A percentile compares a stretch with the other conserved stretches of the same genome.
phyloP scores from a whole-genome alignment of 2,797 vertebrate species.

The Sebastes kiyomatsui region DNA sequence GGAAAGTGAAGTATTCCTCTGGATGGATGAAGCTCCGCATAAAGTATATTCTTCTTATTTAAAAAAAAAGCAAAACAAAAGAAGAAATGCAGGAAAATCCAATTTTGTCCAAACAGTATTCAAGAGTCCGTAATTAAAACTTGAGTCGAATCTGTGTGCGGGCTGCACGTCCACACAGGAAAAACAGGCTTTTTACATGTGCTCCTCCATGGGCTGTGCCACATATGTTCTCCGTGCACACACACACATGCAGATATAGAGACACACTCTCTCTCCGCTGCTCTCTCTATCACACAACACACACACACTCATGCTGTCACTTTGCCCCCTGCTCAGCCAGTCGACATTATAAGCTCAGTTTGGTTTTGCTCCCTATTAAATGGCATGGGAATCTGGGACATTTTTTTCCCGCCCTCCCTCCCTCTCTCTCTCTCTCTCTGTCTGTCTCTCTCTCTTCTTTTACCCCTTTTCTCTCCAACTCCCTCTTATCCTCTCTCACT shows the following conservation, averaged over 20 bases:
- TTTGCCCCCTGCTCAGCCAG: conserved; percentile 69
- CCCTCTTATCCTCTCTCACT: conserved; percentile 57
- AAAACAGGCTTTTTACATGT: conserved; percentile 46
- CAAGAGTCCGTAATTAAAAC: conserved; percentile 13
- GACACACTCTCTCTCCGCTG: conserved; percentile 9
- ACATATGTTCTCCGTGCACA: conserved; percentile 63
- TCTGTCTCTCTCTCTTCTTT: conserved; percentile 29
- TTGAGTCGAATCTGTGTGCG: conserved; percentile 23
- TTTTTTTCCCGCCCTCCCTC: conserved; percentile 51
- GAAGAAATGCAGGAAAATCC: conserved; percentile 27
- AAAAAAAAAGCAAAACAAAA: not conserved
- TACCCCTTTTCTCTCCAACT: conserved; percentile 7
- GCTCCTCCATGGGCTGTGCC: conserved; percentile 54
- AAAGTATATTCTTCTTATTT: not conserved
- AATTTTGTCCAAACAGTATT: conserved; percentile 1
- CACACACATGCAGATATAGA: conserved; percentile 38
- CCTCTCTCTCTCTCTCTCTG: conserved; percentile 28
- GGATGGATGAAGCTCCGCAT: conserved; percentile 29
- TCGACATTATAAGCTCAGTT: conserved; percentile 74
- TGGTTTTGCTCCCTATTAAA: conserved; percentile 76
- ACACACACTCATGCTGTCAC: conserved; percentile 64
- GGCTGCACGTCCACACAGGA: conserved; percentile 36
- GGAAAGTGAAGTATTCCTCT: conserved; percentile 14
- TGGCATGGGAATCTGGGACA: conserved; percentile 77
- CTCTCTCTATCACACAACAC: conserved; percentile 30